Percentiles rank a stretch among this genome's conserved stretches.
These are phyloP conservation scores for Lipophrys pholis DNA, from an alignment of 2,113 vertebrate genomes.

Conservation along the genomic window DNA sequence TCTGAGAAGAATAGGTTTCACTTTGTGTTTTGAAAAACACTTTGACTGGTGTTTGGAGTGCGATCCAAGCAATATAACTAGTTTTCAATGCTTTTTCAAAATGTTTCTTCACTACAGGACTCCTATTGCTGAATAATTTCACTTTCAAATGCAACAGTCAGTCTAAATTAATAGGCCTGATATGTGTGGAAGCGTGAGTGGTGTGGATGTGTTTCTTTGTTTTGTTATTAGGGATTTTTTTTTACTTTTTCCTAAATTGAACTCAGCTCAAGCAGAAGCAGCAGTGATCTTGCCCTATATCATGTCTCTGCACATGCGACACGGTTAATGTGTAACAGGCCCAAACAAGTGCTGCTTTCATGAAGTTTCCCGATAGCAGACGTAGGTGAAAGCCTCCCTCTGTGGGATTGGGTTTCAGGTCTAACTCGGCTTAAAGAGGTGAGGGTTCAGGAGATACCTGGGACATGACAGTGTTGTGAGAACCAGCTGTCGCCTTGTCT, in stretches of 20 bases:
- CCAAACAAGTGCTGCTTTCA: constrained; percentile 75
- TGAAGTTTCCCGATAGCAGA: constrained; percentile 47
- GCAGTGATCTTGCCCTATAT: background rate
- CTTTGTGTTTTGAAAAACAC: too few relatives aligned
- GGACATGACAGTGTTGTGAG: constrained; percentile 38
- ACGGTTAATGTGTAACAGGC: constrained; percentile 78
- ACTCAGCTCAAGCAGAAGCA: background rate
- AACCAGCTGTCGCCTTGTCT: constrained; percentile 20
- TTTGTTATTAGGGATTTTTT: background rate
- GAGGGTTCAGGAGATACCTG: constrained; percentile 30
- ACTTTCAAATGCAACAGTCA: background rate
- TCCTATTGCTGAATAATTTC: background rate
- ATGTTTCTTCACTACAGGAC: background rate
- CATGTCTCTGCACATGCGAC: constrained; percentile 16
- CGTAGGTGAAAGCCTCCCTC: constrained; percentile 62
- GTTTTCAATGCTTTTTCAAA: too few relatives aligned
- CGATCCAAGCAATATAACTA: too few relatives aligned
- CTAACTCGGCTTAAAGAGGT: constrained; percentile 27
- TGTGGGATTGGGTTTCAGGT: constrained; percentile 62
- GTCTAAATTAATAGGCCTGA: background rate
- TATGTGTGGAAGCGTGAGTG: background rate
- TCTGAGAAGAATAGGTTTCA: too few relatives aligned
- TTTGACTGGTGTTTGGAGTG: too few relatives aligned
- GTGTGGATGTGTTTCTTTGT: background rate
- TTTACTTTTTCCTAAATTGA: constrained; percentile 18